These are phyloP conservation scores for Anguilla obscura DNA, from an alignment of 2,797 vertebrate species.

Conservation along the genomic window DNA sequence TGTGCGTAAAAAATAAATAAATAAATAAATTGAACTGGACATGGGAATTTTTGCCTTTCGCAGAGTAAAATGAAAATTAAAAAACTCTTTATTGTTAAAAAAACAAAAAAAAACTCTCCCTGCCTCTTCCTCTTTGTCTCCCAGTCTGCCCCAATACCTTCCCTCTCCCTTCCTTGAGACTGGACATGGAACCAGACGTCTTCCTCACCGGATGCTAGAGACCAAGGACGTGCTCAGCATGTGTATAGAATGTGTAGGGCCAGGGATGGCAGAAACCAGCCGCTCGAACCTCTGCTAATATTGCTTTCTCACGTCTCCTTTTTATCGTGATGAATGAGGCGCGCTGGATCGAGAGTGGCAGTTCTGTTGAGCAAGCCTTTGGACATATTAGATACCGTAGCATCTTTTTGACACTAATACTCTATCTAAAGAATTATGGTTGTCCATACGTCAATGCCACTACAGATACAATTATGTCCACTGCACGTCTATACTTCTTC, in stretches of 20 bases:
- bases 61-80: neutral
- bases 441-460: neutral
- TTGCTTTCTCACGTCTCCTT: neutral
- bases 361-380: conserved; percentile 1
- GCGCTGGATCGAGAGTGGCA: neutral
- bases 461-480: neutral
- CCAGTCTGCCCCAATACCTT: neutral
- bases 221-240: neutral
- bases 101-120: too few species aligned
- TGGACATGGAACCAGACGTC: neutral
- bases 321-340: neutral
- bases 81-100: neutral
- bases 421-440: neutral
- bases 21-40: neutral
- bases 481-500: neutral
- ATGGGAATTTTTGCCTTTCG: neutral
- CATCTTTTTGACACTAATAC: neutral
- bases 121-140: neutral
- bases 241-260: neutral
- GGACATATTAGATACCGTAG: neutral
- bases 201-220: neutral
- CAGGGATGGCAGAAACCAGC: neutral
- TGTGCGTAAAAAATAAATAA: neutral
- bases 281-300: neutral
- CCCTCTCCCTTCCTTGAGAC: neutral